A percentile compares a stretch with the other conserved stretches of the same genome.
Evolutionary conservation across 1,140 invertebrate genomes (phyloP).

Genomic region (Papilio glaucus): DNA sequence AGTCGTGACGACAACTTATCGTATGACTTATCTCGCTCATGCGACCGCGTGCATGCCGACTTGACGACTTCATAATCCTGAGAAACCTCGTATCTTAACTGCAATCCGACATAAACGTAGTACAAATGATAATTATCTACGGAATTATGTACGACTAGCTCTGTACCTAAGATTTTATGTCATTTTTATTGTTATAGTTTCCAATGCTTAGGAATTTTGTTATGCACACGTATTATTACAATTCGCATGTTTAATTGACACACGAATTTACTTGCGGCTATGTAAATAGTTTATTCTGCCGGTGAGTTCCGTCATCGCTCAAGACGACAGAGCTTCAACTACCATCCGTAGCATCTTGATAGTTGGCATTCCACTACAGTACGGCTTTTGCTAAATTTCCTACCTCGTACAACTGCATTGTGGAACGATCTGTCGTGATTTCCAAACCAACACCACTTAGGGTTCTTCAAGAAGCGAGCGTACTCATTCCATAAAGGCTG

Average conservation of each 20-base stretch:
- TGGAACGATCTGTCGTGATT: too few species aligned
- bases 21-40: constrained; percentile 11
- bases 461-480: too few species aligned
- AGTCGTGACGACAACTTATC: constrained; percentile 10
- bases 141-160: constrained; percentile 10
- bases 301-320: too few species aligned
- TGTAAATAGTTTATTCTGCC: too few species aligned
- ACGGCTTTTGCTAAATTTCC: too few species aligned
- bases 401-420: too few species aligned
- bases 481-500: too few species aligned
- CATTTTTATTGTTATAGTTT: background rate
- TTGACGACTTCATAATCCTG: constrained; percentile 33
- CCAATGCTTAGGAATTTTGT: background rate
- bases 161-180: constrained; percentile 1
- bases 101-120: constrained; percentile 27
- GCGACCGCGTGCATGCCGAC: constrained; percentile 23
- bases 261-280: too few species aligned
- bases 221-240: background rate
- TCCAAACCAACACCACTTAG: too few species aligned
- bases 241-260: constrained; percentile 3
- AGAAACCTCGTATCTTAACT: constrained; percentile 31
- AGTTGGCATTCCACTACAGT: too few species aligned
- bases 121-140: constrained; percentile 32
- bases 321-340: too few species aligned
- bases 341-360: too few species aligned